phyloP scores from a whole-genome alignment of 2,888 invertebrate species.

The Megaustenia siamemsis region DNA sequence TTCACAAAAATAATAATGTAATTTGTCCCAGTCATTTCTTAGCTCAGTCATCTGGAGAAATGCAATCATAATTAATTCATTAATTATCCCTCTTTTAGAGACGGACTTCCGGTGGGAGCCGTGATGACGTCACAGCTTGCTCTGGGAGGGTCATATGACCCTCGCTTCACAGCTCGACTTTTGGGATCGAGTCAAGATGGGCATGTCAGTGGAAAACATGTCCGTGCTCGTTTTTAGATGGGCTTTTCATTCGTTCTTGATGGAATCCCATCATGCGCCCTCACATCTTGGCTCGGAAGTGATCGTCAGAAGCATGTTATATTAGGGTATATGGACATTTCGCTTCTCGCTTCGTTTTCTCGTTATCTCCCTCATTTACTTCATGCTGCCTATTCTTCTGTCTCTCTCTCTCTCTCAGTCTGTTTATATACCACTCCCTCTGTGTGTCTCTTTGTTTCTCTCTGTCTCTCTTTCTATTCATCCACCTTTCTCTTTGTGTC shows the following conservation, averaged over 20 bases:
- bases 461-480: too few relatives aligned
- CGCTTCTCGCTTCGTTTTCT: not conserved
- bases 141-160: constrained; percentile 18
- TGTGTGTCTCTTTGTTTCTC: too few relatives aligned
- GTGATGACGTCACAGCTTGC: constrained; percentile 33
- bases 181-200: constrained; percentile 19
- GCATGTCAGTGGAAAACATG: not conserved
- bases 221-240: not conserved
- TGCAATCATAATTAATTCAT: constrained; percentile 38
- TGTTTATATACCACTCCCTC: too few relatives aligned
- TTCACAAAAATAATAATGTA: not conserved
- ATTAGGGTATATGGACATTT: not conserved
- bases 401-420: too few relatives aligned
- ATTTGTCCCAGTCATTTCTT: not conserved
- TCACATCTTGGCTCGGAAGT: not conserved
- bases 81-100: constrained; percentile 10
- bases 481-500: too few relatives aligned
- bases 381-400: too few relatives aligned
- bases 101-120: constrained; percentile 6
- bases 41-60: not conserved
- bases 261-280: not conserved
- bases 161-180: constrained; percentile 12
- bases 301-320: not conserved
- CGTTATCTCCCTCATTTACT: too few relatives aligned
- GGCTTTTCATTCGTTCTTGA: not conserved